Evolutionary conservation across 1,140 invertebrate species (phyloP), one percentile per base, ranked within the genome.

Genomic region (Arctopsyche grandis): DNA sequence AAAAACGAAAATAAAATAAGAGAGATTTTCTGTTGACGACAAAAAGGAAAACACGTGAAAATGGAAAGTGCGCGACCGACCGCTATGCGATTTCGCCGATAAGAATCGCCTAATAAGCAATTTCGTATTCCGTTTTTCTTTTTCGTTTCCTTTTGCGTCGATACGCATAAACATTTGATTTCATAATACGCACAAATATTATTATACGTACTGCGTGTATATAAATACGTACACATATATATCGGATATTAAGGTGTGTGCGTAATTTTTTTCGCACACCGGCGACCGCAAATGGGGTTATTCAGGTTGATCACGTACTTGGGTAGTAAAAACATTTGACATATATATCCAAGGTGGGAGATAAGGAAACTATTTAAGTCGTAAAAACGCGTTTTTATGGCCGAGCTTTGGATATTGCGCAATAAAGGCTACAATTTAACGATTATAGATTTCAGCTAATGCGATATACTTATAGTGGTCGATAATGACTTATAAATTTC

Each of bases 261-360:
- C 3, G 24, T 22, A 26, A 9, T 66, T 66, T 66, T 66, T 60
- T 66, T 14, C 24, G 21, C 63, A 14, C 58, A 10, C 58, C 9
- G 58, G n/a, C 44, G 7, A 44, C 10, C 69, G 16, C n/a, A 74
- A 74, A 29, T 56, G 71, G 12, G 26, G 48, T 74, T 19, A 29
- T 16, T 14, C 21, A 38, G 52, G 56, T 43, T 76, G 74, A 63
- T 48, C 74, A 76, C 74, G 74, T 66, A 76, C 52, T 9, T n/a
- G 19, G 26, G 12, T 48, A 56, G 46, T 76, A 76, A 76, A 76
- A 76, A 76, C 48, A 76, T 76, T 76, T 76, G 74, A 76, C 74
- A 24, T 66, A 63, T 66, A 66, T 63, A 76, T 75, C 73, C 73
- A n/a, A 56, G 73, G 22, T 19, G 73, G 48, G 29, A 75, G 73